Evolutionary conservation across 2,888 invertebrate genomes (phyloP).

Genomic region (Camponotus fellah): DNA sequence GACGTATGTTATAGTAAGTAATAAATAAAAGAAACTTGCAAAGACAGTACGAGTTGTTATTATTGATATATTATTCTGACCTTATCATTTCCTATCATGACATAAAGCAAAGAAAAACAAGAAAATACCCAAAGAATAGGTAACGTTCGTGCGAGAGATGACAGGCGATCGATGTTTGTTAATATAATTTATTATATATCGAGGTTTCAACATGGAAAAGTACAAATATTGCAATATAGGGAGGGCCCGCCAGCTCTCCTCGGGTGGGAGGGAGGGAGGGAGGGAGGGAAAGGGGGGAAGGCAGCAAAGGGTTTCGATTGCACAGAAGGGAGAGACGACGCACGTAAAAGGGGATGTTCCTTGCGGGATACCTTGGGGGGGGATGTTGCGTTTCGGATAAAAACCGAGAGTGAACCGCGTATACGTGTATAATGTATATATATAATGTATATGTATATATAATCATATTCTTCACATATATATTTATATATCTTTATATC

Average conservation of each 20-base stretch:
- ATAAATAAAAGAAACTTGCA: constrained; percentile 43
- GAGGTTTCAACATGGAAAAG: constrained; percentile 86
- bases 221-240: constrained; percentile 86
- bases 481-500: constrained; percentile 54
- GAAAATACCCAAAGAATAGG: constrained; percentile 18
- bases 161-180: constrained; percentile 83
- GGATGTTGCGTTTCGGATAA: constrained; percentile 48
- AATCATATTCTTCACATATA: constrained; percentile 42
- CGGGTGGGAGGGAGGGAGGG: constrained; percentile 85
- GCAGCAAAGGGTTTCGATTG: constrained; percentile 67
- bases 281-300: constrained; percentile 81
- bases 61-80: constrained; percentile 14
- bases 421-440: constrained; percentile 43
- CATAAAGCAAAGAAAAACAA: constrained; percentile 2
- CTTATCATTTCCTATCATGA: neutral
- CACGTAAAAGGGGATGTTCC: constrained; percentile 62
- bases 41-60: neutral
- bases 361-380: constrained; percentile 28
- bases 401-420: constrained; percentile 52
- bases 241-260: constrained; percentile 86
- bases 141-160: constrained; percentile 43
- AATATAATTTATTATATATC: constrained; percentile 86
- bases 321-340: constrained; percentile 71
- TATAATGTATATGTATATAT: constrained; percentile 43
- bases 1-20: neutral